These are phyloP conservation scores for Prunella strophiata DNA, from an alignment of 2,797 vertebrate species.

Conservation along the genomic window DNA sequence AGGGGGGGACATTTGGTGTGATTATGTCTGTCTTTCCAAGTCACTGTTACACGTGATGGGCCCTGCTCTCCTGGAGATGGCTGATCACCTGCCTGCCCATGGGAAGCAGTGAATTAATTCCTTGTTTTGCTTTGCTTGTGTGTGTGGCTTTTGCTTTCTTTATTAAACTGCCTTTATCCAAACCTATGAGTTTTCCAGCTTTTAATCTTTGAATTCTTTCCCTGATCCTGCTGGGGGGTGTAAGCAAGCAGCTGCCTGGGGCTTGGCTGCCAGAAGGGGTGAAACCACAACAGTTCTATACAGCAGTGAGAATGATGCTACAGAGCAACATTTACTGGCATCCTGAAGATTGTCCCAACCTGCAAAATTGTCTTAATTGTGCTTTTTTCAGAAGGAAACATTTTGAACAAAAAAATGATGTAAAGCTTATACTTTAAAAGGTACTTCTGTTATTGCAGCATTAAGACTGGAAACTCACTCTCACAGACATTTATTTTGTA, in stretches of 20 bases:
- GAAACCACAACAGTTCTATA: not conserved
- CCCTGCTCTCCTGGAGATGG: not conserved
- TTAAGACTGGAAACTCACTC: not conserved
- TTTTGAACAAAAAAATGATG: not conserved
- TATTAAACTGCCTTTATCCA: not conserved
- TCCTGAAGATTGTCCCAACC: not conserved
- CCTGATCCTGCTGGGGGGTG: not conserved
- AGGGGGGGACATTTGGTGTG: not conserved
- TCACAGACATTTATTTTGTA: not conserved
- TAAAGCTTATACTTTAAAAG: not conserved
- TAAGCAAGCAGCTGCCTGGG: not conserved
- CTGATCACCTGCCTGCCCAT: not conserved
- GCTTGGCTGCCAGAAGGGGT: not conserved
- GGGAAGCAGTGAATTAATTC: not conserved
- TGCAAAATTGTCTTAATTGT: not conserved
- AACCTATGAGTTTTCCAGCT: not conserved
- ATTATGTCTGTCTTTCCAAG: not conserved
- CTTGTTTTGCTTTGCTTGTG: not conserved
- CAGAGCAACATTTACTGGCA: not conserved
- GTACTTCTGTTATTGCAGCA: not conserved
- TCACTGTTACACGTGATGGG: not conserved
- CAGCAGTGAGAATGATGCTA: not conserved
- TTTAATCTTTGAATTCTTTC: not conserved
- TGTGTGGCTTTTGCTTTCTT: not conserved
- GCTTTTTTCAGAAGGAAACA: not conserved